Percentiles rank a stretch among this genome's conserved stretches.
Evolutionary conservation across 2,797 vertebrate genomes (phyloP).

Genomic region (Hipposideros larvatus): DNA sequence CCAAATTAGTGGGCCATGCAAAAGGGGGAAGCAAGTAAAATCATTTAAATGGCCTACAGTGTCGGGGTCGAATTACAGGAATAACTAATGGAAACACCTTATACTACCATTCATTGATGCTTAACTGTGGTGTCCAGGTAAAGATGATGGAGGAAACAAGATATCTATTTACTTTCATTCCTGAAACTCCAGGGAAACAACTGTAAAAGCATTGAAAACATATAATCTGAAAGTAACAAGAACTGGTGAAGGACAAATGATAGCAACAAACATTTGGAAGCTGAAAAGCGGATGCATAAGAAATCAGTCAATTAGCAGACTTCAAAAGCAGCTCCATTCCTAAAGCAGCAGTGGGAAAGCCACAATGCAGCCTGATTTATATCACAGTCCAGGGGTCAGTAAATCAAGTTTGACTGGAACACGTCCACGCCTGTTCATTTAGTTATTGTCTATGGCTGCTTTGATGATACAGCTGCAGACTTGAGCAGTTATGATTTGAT

Average conservation of each 20-base stretch:
- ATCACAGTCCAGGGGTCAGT: background rate
- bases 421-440: background rate
- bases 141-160: background rate
- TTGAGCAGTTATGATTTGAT: background rate
- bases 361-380: background rate
- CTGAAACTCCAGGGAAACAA: background rate
- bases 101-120: background rate
- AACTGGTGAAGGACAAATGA: background rate
- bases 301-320: background rate
- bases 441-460: background rate
- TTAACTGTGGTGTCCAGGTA: background rate
- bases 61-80: background rate
- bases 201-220: background rate
- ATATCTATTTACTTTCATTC: background rate
- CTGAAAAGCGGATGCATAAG: background rate
- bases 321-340: background rate
- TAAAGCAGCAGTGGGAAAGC: background rate
- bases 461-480: background rate
- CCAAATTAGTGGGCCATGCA: background rate
- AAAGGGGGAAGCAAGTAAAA: background rate
- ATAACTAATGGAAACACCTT: background rate
- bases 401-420: background rate
- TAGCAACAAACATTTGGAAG: background rate
- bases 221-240: background rate
- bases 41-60: background rate